Evolutionary conservation across 2,113 vertebrate genomes (phyloP).

Genomic region (Tyto alba): DNA sequence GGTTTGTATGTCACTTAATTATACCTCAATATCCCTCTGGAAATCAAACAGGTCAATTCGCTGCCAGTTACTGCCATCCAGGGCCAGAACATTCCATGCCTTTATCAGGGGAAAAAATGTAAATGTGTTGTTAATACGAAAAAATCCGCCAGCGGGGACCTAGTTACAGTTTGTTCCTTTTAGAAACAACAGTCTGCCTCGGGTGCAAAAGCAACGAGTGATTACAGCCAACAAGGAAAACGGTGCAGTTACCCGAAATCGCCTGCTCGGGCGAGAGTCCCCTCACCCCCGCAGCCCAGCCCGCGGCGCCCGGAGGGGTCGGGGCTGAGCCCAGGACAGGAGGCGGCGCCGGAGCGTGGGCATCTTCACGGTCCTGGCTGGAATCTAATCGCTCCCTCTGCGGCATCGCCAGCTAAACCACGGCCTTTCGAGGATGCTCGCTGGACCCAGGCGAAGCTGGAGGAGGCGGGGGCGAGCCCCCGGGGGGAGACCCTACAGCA

Average conservation of each 20-base stretch:
- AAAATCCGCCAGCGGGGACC: neutral
- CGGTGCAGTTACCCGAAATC: neutral
- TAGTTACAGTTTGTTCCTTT: neutral
- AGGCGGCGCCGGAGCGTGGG: rapidly evolving
- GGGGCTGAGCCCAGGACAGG: neutral
- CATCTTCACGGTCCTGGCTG: neutral
- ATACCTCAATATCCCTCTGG: constrained; percentile 98
- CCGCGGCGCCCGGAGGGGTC: too few relatives aligned
- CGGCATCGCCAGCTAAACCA: neutral
- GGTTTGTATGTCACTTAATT: constrained; percentile 53
- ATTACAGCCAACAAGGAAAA: neutral
- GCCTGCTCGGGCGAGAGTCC: neutral
- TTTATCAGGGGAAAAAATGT: constrained; percentile 53
- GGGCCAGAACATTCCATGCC: constrained; percentile 97
- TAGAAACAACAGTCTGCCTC: neutral
- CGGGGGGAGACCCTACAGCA: neutral
- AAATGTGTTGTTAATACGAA: neutral
- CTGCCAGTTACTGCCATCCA: constrained; percentile 99
- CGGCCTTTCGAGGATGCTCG: neutral
- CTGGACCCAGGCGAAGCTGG: rapidly evolving
- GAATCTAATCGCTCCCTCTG: neutral
- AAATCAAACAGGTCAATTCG: constrained; percentile 98
- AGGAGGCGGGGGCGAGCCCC: neutral
- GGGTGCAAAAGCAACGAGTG: neutral
- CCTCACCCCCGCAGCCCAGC: neutral